A percentile compares a stretch with the other conserved stretches of the same genome.
These are phyloP conservation scores for Rhyacophila brunnea DNA, from an alignment of 1,140 invertebrate species.

Conservation along the genomic window DNA sequence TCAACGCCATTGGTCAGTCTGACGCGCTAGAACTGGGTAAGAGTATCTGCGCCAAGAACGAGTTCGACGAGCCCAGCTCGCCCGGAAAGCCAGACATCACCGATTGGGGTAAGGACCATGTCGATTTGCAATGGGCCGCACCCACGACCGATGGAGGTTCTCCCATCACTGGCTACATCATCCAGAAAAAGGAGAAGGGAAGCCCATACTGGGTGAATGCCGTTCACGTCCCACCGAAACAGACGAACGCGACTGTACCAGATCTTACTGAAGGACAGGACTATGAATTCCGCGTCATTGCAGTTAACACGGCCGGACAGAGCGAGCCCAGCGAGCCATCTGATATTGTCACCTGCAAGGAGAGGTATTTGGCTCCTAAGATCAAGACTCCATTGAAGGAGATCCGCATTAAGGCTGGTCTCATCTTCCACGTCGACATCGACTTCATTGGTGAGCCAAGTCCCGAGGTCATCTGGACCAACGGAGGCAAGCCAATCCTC, in stretches of 20 bases:
- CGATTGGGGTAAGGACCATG: constrained; percentile 92
- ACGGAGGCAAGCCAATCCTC: constrained; percentile 68
- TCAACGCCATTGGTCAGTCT: constrained; percentile 94
- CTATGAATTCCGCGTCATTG: constrained; percentile 95
- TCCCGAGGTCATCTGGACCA: constrained; percentile 84
- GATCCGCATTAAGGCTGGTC: constrained; percentile 86
- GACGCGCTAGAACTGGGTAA: constrained; percentile 83
- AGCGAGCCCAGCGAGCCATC: constrained; percentile 94
- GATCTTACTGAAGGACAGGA: constrained; percentile 91
- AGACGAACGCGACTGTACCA: constrained; percentile 78
- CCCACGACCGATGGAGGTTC: constrained; percentile 88
- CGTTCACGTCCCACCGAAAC: constrained; percentile 75
- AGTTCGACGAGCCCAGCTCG: constrained; percentile 88
- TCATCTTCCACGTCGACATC: constrained; percentile 89
- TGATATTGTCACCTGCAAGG: constrained; percentile 82
- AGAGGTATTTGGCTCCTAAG: constrained; percentile 85
- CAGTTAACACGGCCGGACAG: constrained; percentile 92
- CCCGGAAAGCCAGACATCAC: constrained; percentile 86
- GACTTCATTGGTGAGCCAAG: constrained; percentile 89
- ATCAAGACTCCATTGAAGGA: constrained; percentile 88
- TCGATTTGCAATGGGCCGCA: constrained; percentile 85
- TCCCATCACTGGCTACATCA: constrained; percentile 88
- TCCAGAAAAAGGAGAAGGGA: constrained; percentile 95
- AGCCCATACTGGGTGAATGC: constrained; percentile 88
- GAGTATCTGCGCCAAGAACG: constrained; percentile 91